phyloP scores from a whole-genome alignment of 2,113 vertebrate genomes.

The Plecotus auritus region DNA sequence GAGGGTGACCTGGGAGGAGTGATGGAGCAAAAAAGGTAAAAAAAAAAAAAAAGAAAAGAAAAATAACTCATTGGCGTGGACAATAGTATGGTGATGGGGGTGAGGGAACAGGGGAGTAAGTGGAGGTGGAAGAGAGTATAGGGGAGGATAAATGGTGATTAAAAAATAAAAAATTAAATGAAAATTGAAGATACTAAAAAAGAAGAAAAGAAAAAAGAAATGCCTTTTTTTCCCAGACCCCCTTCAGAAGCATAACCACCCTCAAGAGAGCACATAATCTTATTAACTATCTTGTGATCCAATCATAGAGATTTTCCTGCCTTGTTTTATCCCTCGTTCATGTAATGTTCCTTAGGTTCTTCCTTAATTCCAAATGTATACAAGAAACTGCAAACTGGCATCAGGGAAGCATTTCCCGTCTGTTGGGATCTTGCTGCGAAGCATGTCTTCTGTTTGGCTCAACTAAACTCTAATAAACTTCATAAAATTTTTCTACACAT shows the following conservation, averaged over 20 bases:
- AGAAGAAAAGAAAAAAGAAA: no score
- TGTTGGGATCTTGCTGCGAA: neutral
- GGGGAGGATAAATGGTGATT: no score
- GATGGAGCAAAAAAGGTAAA: no score
- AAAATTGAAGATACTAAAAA: no score
- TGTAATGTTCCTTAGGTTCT: neutral
- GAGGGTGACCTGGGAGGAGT: no score
- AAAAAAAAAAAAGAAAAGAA: no score
- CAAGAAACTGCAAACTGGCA: neutral
- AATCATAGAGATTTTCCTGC: neutral
- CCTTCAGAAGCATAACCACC: neutral
- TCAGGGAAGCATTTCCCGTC: neutral
- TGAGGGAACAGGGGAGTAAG: no score
- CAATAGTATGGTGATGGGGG: no score
- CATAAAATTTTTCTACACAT: neutral
- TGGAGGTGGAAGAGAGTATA: no score
- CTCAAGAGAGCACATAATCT: neutral
- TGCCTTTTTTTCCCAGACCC: no score
- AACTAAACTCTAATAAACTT: neutral
- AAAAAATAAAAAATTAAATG: no score
- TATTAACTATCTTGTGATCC: neutral
- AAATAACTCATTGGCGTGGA: no score
- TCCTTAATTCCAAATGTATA: neutral
- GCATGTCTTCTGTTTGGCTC: neutral
- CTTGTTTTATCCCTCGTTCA: neutral